Evolutionary conservation across 2,113 vertebrate species (phyloP), one percentile per base, ranked within the genome.

Genomic region (Eublepharis macularius): DNA sequence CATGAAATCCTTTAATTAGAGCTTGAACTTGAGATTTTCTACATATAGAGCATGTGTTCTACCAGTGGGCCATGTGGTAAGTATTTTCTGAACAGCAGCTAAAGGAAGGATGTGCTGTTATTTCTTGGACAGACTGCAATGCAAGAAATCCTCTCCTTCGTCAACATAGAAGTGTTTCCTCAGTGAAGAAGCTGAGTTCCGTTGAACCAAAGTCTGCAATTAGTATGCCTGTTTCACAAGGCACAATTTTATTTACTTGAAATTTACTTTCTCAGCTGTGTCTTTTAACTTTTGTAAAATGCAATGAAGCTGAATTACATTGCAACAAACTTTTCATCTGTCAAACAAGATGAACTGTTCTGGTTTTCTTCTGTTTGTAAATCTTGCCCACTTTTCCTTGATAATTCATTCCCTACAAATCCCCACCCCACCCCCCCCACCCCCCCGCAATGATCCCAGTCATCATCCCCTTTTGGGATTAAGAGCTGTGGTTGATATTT

Each of bases 81-180:
- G 65, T 70, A 70, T 81, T 70, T 70, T n/a, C 66, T 70, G 39
- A 65, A 81, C n/a, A 81, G 80, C 26, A 57, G 80, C 36, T 82
- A 74, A 72, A 82, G 26, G 24, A 57, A 43, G 51, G 26, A 10
- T 74, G 57, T 73, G 14, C 21, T 78, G 29, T 54, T 72, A 39
- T 82, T 73, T 60, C 36, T 82, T 82, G 69, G 51, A 51, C 26
- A 41, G 36, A 57, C 36, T 17, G 43, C 69, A 82, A 82, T 82
- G 32, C 51, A 82, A 51, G 49, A 73, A 82, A 74, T 82, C 36
- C 79, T 26, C 54, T 72, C 14, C 19, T 73, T 29, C 29, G 69
- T 36, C 69, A 73, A 82, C 69, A 74, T 2, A 82, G 81, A 60
- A 73, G 74, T 26, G 17, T 41, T 60, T 73, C 29, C 49, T 60